These are phyloP conservation scores for Mixornis gularis DNA, from an alignment of 2,113 vertebrate species.

Conservation along the genomic window DNA sequence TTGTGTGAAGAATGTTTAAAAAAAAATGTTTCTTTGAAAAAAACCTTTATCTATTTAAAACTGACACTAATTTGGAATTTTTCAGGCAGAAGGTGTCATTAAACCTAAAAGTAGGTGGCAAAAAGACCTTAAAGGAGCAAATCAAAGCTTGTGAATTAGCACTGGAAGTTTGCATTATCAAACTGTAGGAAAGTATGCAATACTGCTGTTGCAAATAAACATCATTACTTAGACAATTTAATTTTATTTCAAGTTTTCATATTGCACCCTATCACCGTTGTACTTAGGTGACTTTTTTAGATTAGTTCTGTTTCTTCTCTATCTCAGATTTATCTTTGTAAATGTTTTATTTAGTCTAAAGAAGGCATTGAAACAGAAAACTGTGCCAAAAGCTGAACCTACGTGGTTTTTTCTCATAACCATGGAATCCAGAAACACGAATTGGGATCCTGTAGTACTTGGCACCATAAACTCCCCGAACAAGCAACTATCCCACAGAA, in stretches of 20 bases:
- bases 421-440: background rate
- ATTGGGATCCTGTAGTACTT: background rate
- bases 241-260: background rate
- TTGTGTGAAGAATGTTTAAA: background rate
- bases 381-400: background rate
- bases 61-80: background rate
- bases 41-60: background rate
- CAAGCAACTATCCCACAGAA: background rate
- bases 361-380: background rate
- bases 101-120: background rate
- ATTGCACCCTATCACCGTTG: background rate
- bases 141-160: background rate
- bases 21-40: background rate
- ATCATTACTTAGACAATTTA: background rate
- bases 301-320: background rate
- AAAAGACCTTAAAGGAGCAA: background rate
- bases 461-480: rapidly evolving
- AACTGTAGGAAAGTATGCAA: background rate
- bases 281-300: background rate
- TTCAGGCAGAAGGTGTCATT: background rate
- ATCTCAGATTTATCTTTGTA: background rate
- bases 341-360: background rate
- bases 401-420: rapidly evolving
- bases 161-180: background rate
- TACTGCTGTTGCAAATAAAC: background rate